A percentile compares a stretch with the other conserved stretches of the same genome.
phyloP scores from a whole-genome alignment of 2,113 vertebrate genomes.

The Bombycilla garrulus region DNA sequence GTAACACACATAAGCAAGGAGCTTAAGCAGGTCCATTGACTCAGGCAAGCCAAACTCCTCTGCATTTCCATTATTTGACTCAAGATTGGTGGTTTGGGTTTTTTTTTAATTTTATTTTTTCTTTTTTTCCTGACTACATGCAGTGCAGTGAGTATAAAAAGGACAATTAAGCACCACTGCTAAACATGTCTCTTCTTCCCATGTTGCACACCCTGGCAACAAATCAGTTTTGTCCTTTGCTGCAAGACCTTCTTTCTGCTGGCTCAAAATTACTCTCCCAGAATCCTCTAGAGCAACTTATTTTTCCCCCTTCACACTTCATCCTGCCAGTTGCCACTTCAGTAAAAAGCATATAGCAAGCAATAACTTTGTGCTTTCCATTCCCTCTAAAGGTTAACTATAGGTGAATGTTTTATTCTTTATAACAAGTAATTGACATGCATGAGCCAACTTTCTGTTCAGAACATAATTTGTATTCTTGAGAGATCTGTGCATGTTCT shows the following conservation, averaged over 20 bases:
- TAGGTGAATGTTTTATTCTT: conserved; percentile 57
- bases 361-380: conserved; percentile 28
- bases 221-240: conserved; percentile 41
- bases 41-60: neutral
- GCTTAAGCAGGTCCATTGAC: neutral
- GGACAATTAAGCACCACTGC: conserved; percentile 5
- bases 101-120: neutral
- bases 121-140: neutral
- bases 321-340: conserved; percentile 28
- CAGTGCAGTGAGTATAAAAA: neutral
- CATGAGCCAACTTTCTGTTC: conserved; percentile 47
- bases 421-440: conserved; percentile 44
- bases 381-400: conserved; percentile 51
- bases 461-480: conserved; percentile 65
- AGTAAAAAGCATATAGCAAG: conserved; percentile 27
- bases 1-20: neutral
- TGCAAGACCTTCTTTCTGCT: neutral
- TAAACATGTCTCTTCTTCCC: conserved; percentile 26
- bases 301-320: neutral
- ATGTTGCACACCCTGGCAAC: conserved; percentile 33
- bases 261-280: conserved; percentile 37
- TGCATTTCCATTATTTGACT: neutral
- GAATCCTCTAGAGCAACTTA: neutral
- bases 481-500: conserved; percentile 13
- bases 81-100: neutral